Conservation (phyloP, 2,888 invertebrate genomes). For the Drosophila prostipennis region DNA sequence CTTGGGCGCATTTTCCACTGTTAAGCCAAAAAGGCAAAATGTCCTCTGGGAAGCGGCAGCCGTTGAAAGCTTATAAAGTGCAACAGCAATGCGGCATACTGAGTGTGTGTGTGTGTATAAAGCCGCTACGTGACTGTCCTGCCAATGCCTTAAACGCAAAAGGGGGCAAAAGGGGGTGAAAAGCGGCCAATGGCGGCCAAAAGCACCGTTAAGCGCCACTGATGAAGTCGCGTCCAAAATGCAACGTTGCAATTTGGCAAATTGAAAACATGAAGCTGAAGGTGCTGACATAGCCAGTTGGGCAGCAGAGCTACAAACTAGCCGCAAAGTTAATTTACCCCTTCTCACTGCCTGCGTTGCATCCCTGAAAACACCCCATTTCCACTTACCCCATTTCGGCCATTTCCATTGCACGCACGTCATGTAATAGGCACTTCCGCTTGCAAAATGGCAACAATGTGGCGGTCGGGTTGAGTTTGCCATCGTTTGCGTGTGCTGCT, state of each 20-base stretch:
- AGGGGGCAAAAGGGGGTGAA: neutral
- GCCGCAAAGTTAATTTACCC: conserved; percentile 70
- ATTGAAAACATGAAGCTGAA: conserved; percentile 66
- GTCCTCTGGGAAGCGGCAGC: conserved; percentile 34
- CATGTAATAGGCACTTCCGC: conserved; percentile 68
- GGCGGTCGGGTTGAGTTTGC: neutral
- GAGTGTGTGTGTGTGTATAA: conserved; percentile 22
- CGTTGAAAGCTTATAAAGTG: conserved; percentile 57
- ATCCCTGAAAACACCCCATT: conserved; percentile 2
- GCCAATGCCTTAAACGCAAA: conserved; percentile 45
- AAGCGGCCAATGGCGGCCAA: neutral
- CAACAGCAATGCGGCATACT: conserved; percentile 27
- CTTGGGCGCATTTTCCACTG: conserved; percentile 59
- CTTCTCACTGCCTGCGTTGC: conserved; percentile 12
- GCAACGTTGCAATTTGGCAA: conserved; percentile 73
- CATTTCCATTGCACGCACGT: conserved; percentile 59
- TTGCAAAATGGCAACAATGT: conserved; percentile 68
- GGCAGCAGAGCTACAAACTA: conserved; percentile 47
- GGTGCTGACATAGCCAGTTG: conserved; percentile 35
- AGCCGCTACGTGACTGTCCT: conserved; percentile 63
- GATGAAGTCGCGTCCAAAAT: conserved; percentile 61
- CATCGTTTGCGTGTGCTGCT: conserved; percentile 11
- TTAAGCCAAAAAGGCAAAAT: conserved; percentile 58
- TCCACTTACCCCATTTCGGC: neutral
- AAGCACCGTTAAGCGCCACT: conserved; percentile 40